phyloP scores from a whole-genome alignment of 2,113 vertebrate species.

The Leucopsar rothschildi region DNA sequence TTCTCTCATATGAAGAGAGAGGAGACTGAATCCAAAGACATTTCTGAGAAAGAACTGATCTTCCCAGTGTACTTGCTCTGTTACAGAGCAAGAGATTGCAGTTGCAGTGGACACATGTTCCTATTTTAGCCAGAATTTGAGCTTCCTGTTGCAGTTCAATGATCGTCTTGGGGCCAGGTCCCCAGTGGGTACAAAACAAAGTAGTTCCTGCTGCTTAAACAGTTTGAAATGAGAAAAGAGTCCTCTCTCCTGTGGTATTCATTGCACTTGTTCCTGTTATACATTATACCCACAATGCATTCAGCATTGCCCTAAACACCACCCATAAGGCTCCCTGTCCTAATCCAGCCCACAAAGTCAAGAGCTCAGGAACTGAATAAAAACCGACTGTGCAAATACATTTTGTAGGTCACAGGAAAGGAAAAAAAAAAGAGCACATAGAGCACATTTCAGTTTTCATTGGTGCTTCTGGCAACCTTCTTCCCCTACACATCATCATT shows the following conservation, averaged over 20 bases:
- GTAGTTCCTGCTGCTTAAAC: not conserved
- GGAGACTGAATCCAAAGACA: not conserved
- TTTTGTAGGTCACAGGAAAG: slow-evolving; percentile 7
- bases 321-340: slow-evolving; percentile 1
- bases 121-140: not conserved
- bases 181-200: not conserved
- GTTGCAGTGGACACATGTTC: not conserved
- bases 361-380: slow-evolving; percentile 26
- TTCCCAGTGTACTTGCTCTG: not conserved
- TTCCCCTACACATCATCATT: slow-evolving; percentile 60
- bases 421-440: not conserved
- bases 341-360: not conserved
- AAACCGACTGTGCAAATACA: not conserved
- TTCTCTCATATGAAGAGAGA: not conserved
- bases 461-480: slow-evolving; percentile 65
- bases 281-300: not conserved
- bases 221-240: not conserved
- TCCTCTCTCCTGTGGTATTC: not conserved
- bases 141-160: not conserved
- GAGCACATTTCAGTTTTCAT: slow-evolving; percentile 58
- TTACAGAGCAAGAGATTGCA: not conserved
- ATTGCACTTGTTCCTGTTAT: not conserved
- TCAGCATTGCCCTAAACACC: not conserved
- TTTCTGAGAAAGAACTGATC: not conserved
- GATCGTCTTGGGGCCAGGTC: not conserved